These are phyloP conservation scores for Cinclus cinclus DNA, from an alignment of 2,113 vertebrate species.

Conservation along the genomic window DNA sequence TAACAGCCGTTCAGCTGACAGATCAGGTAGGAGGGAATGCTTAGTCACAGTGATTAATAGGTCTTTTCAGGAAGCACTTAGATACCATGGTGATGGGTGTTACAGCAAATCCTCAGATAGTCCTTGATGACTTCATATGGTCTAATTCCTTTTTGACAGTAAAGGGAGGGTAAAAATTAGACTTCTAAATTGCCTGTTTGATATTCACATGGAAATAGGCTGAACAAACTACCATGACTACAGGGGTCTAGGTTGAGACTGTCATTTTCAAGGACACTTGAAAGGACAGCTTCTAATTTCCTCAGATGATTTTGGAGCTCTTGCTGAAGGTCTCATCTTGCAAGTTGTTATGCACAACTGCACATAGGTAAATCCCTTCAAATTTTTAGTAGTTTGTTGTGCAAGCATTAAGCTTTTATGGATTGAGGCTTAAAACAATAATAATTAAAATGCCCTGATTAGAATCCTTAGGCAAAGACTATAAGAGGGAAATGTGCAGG, in stretches of 20 bases:
- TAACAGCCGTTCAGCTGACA: neutral
- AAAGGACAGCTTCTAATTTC: slow-evolving; percentile 27
- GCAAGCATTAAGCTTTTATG: neutral
- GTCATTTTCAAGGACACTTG: slow-evolving; percentile 40
- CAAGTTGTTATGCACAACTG: neutral
- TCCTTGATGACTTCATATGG: slow-evolving; percentile 63
- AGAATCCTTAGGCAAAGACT: neutral
- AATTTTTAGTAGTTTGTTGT: neutral
- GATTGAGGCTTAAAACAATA: neutral
- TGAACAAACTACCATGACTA: slow-evolving; percentile 42
- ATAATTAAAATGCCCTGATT: neutral
- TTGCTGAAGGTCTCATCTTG: neutral
- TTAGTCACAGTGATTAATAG: slow-evolving; percentile 56
- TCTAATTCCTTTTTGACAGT: slow-evolving; percentile 58
- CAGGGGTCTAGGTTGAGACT: slow-evolving; percentile 38
- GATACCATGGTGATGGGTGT: slow-evolving; percentile 55
- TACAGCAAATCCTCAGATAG: slow-evolving; percentile 55
- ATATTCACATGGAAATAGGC: slow-evolving; percentile 33
- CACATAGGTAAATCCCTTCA: neutral
- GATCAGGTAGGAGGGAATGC: slow-evolving; percentile 4
- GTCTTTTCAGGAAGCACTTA: slow-evolving; percentile 56
- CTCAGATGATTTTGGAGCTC: slow-evolving; percentile 17
- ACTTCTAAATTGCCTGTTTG: slow-evolving; percentile 60
- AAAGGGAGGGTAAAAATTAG: slow-evolving; percentile 51
- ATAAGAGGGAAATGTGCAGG: neutral